Evolutionary conservation across 2,113 vertebrate genomes (phyloP).

Genomic region (Forbesichthys agassizii): DNA sequence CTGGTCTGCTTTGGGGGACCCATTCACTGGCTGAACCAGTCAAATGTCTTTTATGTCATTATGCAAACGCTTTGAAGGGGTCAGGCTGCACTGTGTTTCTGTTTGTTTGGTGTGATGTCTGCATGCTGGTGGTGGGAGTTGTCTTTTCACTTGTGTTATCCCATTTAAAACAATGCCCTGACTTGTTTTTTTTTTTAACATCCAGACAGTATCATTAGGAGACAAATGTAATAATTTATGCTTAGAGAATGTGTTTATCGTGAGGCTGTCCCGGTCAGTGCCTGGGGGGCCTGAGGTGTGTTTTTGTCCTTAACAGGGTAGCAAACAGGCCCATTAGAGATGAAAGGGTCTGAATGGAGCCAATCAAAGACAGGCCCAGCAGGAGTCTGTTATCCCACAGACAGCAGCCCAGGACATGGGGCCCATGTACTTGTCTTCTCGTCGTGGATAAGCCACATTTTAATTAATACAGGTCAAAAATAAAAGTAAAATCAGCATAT

Average conservation of each 20-base stretch:
- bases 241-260: neutral
- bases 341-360: slow-evolving; percentile 74
- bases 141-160: neutral
- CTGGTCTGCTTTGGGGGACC: slow-evolving; percentile 51
- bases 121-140: slow-evolving; percentile 7
- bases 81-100: neutral
- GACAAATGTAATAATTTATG: too few species aligned
- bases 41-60: neutral
- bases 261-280: neutral
- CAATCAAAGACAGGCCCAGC: slow-evolving; percentile 70
- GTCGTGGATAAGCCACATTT: slow-evolving; percentile 10
- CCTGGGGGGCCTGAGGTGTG: slow-evolving; percentile 27
- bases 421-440: slow-evolving; percentile 9
- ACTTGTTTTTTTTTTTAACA: too few species aligned
- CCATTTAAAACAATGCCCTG: too few species aligned
- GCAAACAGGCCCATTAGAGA: slow-evolving; percentile 81
- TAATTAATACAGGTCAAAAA: neutral
- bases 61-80: neutral
- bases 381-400: slow-evolving; percentile 62
- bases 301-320: slow-evolving; percentile 76
- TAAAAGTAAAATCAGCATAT: too few species aligned
- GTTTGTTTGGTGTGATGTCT: neutral
- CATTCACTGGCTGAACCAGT: slow-evolving; percentile 19
- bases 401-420: slow-evolving; percentile 51
- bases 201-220: too few species aligned